Evolutionary conservation across 2,797 vertebrate genomes (phyloP).

Genomic region (Schizopygopsis malacanthus): DNA sequence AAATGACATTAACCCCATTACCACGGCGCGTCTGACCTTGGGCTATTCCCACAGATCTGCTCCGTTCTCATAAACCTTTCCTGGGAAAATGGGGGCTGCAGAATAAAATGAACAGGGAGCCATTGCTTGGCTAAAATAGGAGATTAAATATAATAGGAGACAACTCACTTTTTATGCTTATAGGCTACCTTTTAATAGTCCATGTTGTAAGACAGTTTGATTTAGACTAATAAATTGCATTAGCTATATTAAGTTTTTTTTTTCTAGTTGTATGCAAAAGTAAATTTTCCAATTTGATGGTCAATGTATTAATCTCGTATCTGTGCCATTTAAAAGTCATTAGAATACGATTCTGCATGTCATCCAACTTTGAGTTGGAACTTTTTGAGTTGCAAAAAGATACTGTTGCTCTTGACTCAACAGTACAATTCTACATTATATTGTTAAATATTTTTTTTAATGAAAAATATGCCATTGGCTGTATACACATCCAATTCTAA

Average conservation of each 20-base stretch:
- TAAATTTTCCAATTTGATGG: not conserved
- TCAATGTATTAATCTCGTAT: not conserved
- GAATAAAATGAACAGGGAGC: not conserved
- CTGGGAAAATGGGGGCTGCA: slow-evolving; percentile 4
- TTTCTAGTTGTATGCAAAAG: not conserved
- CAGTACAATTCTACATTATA: not conserved
- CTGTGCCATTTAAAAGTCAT: not conserved
- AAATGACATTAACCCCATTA: not conserved
- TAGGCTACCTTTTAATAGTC: not conserved
- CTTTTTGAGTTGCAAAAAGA: not conserved
- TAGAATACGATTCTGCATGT: not conserved
- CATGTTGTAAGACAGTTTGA: not conserved
- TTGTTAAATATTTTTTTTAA: not conserved
- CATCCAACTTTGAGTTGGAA: not conserved
- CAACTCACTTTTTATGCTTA: not conserved
- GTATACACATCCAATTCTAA: not conserved
- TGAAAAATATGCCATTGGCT: not conserved
- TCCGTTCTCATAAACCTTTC: not conserved
- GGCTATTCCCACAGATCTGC: not conserved
- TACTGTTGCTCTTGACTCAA: not conserved
- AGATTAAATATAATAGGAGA: not conserved
- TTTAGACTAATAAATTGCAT: not conserved
- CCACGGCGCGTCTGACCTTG: slow-evolving; percentile 2
- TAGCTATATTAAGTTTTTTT: not conserved
- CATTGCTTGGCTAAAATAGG: not conserved